Percentiles rank a stretch among this genome's conserved stretches.
These are phyloP conservation scores for Hydrotaea diabolus DNA, from an alignment of 2,888 invertebrate species.

Conservation along the genomic window DNA sequence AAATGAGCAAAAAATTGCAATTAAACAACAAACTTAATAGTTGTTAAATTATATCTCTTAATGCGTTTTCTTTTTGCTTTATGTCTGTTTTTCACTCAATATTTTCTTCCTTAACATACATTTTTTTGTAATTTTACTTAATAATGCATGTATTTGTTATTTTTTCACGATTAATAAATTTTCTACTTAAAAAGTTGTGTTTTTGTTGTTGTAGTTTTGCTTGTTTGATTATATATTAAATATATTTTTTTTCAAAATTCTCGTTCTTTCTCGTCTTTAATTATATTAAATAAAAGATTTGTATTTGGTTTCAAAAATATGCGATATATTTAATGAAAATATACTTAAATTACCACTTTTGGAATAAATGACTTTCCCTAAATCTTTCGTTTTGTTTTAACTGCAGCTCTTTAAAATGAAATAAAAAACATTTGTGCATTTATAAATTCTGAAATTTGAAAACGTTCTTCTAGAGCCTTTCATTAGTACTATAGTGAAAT, in stretches of 20 bases:
- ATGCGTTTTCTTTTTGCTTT: no score
- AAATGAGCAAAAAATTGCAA: no score
- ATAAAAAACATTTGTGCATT: background rate
- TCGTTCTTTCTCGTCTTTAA: no score
- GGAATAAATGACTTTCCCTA: constrained; percentile 49
- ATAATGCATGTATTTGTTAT: background rate
- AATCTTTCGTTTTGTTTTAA: constrained; percentile 28
- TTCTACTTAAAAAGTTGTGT: constrained; percentile 3
- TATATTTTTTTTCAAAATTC: background rate
- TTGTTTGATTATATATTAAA: constrained; percentile 16
- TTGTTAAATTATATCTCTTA: no score
- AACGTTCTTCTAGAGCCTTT: no score
- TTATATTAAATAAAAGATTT: background rate
- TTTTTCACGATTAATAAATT: background rate
- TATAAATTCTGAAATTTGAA: background rate
- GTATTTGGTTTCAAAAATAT: background rate
- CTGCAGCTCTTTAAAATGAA: background rate
- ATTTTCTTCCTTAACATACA: background rate
- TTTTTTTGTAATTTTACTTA: background rate
- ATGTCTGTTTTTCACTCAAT: constrained; percentile 1
- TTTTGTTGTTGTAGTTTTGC: background rate
- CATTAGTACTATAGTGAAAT: no score
- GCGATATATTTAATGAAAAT: constrained; percentile 34
- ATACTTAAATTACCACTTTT: constrained; percentile 37
- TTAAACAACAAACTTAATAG: no score